Conservation (phyloP, 1,140 invertebrate species). For the Philotrypesis tridentata region DNA sequence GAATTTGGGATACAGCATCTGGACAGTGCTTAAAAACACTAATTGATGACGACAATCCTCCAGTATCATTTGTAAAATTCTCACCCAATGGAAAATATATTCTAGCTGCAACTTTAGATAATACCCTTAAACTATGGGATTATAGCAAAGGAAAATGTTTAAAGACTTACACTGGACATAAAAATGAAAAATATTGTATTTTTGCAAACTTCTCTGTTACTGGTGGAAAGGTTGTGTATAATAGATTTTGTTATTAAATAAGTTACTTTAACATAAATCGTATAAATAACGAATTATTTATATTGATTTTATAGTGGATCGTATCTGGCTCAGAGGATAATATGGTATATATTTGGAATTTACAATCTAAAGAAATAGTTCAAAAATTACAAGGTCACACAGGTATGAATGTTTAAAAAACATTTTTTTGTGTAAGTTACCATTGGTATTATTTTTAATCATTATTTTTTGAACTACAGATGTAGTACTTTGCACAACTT, state of each 20-base stretch:
- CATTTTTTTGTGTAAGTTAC: neutral
- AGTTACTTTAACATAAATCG: too few species aligned
- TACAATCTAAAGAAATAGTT: slow-evolving; percentile 99
- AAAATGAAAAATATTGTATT: slow-evolving; percentile 99
- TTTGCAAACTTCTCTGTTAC: slow-evolving; percentile 99
- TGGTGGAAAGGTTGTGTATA: slow-evolving; percentile 90
- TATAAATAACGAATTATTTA: neutral
- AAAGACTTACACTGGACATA: slow-evolving; percentile 98
- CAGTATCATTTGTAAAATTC: slow-evolving; percentile 99
- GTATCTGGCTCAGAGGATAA: slow-evolving; percentile 99
- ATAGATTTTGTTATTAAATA: neutral
- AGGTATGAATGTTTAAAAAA: slow-evolving; percentile 74
- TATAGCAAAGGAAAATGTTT: slow-evolving; percentile 98
- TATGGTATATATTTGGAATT: slow-evolving; percentile 99
- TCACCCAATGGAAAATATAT: slow-evolving; percentile 99
- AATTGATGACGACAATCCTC: slow-evolving; percentile 98
- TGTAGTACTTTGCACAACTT: slow-evolving; percentile 97
- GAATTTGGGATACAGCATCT: slow-evolving; percentile 99
- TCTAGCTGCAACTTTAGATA: slow-evolving; percentile 97
- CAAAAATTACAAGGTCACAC: slow-evolving; percentile 98
- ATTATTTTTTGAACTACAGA: slow-evolving; percentile 78
- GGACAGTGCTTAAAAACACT: slow-evolving; percentile 99
- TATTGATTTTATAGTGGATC: slow-evolving; percentile 89
- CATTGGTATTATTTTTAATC: neutral
- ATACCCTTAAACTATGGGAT: slow-evolving; percentile 99